These are phyloP conservation scores for Thalassarche chlororhynchos DNA, from an alignment of 2,113 vertebrate genomes.

Conservation along the genomic window DNA sequence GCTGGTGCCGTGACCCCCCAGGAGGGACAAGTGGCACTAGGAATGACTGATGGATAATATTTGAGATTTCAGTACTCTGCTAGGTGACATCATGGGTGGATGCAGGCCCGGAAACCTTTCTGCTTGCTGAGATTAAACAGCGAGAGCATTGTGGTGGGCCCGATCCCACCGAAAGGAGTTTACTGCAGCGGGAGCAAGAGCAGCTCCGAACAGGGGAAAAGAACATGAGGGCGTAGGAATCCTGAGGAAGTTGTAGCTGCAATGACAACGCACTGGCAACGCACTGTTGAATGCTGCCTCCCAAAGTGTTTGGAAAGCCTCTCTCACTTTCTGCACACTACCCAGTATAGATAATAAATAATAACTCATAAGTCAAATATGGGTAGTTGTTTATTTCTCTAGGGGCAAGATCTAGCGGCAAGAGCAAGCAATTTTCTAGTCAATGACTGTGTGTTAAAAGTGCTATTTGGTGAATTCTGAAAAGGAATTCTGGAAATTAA, in stretches of 20 bases:
- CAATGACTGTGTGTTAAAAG: background rate
- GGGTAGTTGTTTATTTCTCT: background rate
- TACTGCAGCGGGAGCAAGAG: background rate
- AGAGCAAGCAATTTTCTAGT: background rate
- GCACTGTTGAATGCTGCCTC: background rate
- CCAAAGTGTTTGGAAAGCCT: background rate
- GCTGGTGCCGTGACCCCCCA: background rate
- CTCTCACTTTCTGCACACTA: background rate
- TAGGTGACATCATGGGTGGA: background rate
- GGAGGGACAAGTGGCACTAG: background rate
- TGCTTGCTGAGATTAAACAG: background rate
- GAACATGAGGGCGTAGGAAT: background rate
- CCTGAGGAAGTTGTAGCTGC: background rate
- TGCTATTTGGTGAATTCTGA: background rate
- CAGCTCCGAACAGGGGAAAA: background rate
- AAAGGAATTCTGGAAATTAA: background rate
- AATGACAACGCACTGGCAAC: background rate
- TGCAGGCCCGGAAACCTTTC: background rate
- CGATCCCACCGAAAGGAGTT: background rate
- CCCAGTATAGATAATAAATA: background rate
- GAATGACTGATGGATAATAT: background rate
- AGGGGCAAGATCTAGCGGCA: background rate
- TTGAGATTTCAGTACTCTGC: constrained; percentile 2
- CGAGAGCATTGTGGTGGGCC: background rate
- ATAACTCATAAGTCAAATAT: background rate